Evolutionary conservation across 2,113 vertebrate species (phyloP).

Genomic region (Ammodytes marinus): DNA sequence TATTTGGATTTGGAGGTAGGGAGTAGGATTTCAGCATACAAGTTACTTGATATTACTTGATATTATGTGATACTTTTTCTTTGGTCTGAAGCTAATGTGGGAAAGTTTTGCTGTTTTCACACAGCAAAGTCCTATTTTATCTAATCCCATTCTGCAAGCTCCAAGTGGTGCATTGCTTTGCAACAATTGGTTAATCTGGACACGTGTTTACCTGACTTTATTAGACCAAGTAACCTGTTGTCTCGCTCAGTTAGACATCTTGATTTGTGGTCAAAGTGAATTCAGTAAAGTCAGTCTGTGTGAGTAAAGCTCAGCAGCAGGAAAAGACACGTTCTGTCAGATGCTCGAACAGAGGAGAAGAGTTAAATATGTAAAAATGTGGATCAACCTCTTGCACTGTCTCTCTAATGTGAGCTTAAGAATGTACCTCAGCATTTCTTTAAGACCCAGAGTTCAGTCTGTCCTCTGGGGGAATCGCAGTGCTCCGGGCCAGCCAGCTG

Average conservation of each 20-base stretch:
- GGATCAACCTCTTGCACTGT: not conserved
- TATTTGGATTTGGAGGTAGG: not conserved
- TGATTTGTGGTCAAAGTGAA: not conserved
- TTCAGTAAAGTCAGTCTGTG: not conserved
- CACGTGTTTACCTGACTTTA: not conserved
- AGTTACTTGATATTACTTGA: not conserved
- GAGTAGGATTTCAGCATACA: constrained; percentile 1
- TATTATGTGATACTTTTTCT: not conserved
- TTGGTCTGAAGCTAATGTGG: not conserved
- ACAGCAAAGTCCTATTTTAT: not conserved
- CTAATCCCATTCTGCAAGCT: not conserved
- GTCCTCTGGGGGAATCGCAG: constrained; percentile 50
- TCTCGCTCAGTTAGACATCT: not conserved
- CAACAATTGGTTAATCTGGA: not conserved
- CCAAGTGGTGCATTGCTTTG: not conserved
- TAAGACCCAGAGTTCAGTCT: constrained; percentile 40
- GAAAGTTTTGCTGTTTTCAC: not conserved
- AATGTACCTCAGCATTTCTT: constrained; percentile 28
- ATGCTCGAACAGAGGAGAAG: not conserved
- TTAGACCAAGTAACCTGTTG: not conserved
- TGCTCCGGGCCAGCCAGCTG: constrained; percentile 58
- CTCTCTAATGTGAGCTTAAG: not conserved
- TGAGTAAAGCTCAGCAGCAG: not conserved
- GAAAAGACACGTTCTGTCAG: not conserved
- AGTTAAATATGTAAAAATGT: not conserved